These are phyloP conservation scores for Eupleurogrammus muticus DNA, from an alignment of 2,797 vertebrate species.

Conservation along the genomic window DNA sequence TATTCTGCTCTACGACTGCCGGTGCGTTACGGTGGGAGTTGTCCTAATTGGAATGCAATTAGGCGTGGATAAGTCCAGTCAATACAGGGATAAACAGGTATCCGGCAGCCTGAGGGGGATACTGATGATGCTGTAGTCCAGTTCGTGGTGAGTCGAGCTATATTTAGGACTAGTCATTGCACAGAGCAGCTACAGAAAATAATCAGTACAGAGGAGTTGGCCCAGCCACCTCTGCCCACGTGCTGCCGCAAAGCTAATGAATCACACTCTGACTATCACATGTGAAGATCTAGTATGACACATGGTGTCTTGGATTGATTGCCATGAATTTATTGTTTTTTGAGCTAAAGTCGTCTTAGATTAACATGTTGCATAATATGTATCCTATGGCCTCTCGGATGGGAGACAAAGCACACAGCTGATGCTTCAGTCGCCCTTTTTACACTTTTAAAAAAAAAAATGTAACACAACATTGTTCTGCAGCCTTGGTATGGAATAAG, in stretches of 20 bases:
- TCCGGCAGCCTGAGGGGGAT: constrained; percentile 34
- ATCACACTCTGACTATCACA: constrained; percentile 59
- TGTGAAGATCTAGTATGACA: constrained; percentile 28
- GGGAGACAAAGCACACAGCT: constrained; percentile 8
- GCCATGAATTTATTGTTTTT: constrained; percentile 35
- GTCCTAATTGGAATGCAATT: constrained; percentile 45
- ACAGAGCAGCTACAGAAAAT: constrained; percentile 64
- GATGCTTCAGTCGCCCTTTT: constrained; percentile 14
- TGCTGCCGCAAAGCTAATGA: constrained; percentile 65
- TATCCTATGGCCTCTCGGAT: constrained; percentile 21
- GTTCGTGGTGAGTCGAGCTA: constrained; percentile 57
- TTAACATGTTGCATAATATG: constrained; percentile 29
- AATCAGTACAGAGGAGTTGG: constrained; percentile 61
- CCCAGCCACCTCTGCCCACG: constrained; percentile 55
- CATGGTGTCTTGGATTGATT: constrained; percentile 25
- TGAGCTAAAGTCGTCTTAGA: constrained; percentile 26
- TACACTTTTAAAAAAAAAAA: no score
- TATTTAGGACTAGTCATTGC: constrained; percentile 69
- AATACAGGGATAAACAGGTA: constrained; percentile 42
- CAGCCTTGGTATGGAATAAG: no score
- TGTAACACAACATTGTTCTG: no score
- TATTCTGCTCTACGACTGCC: not conserved
- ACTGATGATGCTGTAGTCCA: constrained; percentile 50
- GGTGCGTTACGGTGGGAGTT: not conserved
- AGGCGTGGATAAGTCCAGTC: constrained; percentile 39